A percentile compares a stretch with the other conserved stretches of the same genome.
These are phyloP conservation scores for Philaethria dido DNA, from an alignment of 2,888 invertebrate genomes.

Conservation along the genomic window DNA sequence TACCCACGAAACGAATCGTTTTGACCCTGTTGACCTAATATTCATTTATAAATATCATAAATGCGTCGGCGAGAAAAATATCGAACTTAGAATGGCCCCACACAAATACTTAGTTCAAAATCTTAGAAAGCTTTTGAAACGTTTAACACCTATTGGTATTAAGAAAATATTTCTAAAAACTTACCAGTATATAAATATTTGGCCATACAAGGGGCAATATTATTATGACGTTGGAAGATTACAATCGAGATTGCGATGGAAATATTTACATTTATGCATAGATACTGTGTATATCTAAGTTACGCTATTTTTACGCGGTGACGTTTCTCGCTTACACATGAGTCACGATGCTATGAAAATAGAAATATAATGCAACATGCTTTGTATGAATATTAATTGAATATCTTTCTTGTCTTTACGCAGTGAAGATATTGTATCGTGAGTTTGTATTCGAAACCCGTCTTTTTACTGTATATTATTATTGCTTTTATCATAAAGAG, in stretches of 20 bases:
- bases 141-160: constrained; percentile 33
- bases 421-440: background rate
- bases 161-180: constrained; percentile 47
- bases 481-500: constrained; percentile 3
- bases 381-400: background rate
- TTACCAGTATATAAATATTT: constrained; percentile 50
- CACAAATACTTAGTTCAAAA: constrained; percentile 34
- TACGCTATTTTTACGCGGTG: background rate
- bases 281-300: background rate
- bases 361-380: background rate
- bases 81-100: constrained; percentile 45
- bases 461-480: background rate
- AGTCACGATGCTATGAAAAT: background rate
- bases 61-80: constrained; percentile 42
- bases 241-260: background rate
- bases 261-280: constrained; percentile 13
- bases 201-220: constrained; percentile 49
- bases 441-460: background rate
- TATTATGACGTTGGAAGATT: constrained; percentile 9
- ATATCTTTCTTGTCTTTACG: background rate
- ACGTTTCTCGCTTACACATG: background rate
- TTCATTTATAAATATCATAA: constrained; percentile 46
- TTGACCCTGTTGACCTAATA: constrained; percentile 73
- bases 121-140: constrained; percentile 36
- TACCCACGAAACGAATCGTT: constrained; percentile 55